A percentile compares a stretch with the other conserved stretches of the same genome.
phyloP scores from a whole-genome alignment of 1,140 invertebrate genomes.

The Habropoda laboriosa region DNA sequence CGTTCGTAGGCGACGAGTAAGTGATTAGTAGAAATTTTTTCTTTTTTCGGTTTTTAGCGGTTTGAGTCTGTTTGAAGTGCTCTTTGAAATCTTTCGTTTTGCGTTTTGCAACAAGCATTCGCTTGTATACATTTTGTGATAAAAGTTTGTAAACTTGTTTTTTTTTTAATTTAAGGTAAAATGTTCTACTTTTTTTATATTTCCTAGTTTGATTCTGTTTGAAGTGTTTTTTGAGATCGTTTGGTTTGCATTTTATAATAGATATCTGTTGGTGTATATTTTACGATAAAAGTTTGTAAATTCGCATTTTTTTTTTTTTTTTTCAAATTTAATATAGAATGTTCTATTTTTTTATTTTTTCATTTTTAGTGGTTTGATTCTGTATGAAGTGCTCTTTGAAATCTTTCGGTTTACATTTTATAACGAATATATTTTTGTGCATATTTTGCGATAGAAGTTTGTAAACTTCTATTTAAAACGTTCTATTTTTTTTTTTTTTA shows the following conservation, averaged over 20 bases:
- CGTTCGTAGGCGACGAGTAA: conserved; percentile 64
- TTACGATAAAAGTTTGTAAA: too few relatives aligned
- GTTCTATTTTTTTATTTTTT: not conserved
- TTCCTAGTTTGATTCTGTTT: not conserved
- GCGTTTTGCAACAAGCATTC: too few relatives aligned
- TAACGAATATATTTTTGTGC: too few relatives aligned
- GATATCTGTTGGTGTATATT: too few relatives aligned
- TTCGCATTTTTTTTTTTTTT: too few relatives aligned
- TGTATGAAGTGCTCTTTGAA: not conserved
- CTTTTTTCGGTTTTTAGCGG: not conserved
- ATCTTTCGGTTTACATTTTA: not conserved
- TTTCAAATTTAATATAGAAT: too few relatives aligned
- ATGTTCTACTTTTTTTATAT: not conserved
- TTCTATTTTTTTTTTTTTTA: not conserved
- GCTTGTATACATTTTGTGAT: too few relatives aligned
- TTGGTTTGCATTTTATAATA: too few relatives aligned
- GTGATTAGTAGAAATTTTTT: conserved; percentile 25
- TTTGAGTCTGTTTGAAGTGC: not conserved
- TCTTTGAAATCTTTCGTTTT: not conserved
- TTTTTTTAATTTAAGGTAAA: too few relatives aligned
- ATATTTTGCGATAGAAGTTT: too few relatives aligned
- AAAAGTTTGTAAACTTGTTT: too few relatives aligned
- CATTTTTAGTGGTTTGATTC: not conserved
- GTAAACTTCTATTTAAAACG: too few relatives aligned
- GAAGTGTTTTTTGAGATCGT: not conserved